Conservation (phyloP, 1,140 invertebrate genomes). For the Drosophila insularis region DNA sequence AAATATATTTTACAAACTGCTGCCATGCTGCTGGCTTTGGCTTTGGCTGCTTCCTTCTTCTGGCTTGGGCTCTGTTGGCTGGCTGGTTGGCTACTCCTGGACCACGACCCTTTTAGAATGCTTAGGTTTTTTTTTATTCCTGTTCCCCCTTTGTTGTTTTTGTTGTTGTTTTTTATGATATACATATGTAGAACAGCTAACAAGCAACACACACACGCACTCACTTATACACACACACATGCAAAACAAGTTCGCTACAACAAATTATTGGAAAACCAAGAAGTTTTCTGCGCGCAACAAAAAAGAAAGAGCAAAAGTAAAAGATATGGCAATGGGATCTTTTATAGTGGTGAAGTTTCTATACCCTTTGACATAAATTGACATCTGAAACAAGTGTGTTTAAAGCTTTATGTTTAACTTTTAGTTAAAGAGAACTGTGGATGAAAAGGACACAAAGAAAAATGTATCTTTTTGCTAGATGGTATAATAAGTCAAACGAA, state of each 20-base stretch:
- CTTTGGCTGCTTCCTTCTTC: not conserved
- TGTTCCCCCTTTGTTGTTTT: slow-evolving; percentile 34
- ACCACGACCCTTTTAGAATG: slow-evolving; percentile 53
- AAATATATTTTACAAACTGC: slow-evolving; percentile 80
- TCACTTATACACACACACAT: slow-evolving; percentile 32
- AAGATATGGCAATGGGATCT: not conserved
- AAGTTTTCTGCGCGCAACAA: slow-evolving; percentile 59
- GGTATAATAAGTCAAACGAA: too few species aligned
- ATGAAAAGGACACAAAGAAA: too few species aligned
- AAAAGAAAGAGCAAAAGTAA: not conserved
- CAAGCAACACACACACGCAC: slow-evolving; percentile 36
- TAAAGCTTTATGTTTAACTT: too few species aligned
- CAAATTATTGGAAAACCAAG: slow-evolving; percentile 77
- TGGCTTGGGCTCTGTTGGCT: slow-evolving; percentile 1
- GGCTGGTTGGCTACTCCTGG: slow-evolving; percentile 17
- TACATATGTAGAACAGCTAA: slow-evolving; percentile 74
- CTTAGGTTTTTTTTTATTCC: slow-evolving; percentile 60
- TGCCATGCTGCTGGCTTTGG: slow-evolving; percentile 37
- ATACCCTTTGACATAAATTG: not conserved
- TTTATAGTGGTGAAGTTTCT: not conserved
- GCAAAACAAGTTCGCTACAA: slow-evolving; percentile 79
- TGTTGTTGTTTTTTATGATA: slow-evolving; percentile 63
- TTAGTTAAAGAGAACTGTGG: too few species aligned
- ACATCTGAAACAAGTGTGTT: too few species aligned
- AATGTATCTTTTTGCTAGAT: too few species aligned